These are phyloP conservation scores for Heliornis fulica DNA, from an alignment of 2,113 vertebrate species.

Conservation along the genomic window DNA sequence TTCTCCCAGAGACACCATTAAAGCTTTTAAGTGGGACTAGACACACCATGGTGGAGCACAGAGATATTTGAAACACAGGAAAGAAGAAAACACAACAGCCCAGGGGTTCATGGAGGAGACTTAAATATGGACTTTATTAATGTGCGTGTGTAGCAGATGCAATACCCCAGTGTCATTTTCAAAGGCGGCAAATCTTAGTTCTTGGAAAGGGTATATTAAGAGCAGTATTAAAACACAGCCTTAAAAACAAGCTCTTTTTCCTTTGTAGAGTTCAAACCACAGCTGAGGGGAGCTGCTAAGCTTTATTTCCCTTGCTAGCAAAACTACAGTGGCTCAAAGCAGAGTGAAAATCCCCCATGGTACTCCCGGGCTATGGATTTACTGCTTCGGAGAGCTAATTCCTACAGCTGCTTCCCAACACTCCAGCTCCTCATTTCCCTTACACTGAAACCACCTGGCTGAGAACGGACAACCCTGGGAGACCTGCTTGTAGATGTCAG, in stretches of 20 bases:
- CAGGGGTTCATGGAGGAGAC: not conserved
- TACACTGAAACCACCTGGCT: not conserved
- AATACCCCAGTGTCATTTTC: conserved; percentile 48
- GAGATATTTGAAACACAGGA: not conserved
- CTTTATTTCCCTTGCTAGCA: not conserved
- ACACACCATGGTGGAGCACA: not conserved
- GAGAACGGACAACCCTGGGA: not conserved
- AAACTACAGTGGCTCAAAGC: not conserved
- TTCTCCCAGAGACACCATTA: not conserved
- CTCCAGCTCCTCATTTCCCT: not conserved
- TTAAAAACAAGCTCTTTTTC: not conserved
- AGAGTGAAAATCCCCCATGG: not conserved
- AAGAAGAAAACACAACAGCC: not conserved
- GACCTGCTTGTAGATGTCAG: not conserved
- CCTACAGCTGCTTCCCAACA: conserved; percentile 35
- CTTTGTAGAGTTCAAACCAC: not conserved
- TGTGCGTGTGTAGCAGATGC: conserved; percentile 27
- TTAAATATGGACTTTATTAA: conserved; percentile 46
- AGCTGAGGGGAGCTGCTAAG: not conserved
- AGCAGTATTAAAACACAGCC: not conserved
- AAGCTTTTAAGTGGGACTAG: not conserved
- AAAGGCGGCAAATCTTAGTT: conserved; percentile 21
- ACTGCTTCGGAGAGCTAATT: not conserved
- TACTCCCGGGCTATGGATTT: not conserved
- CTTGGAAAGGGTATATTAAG: conserved; percentile 36